A percentile compares a stretch with the other conserved stretches of the same genome.
Evolutionary conservation across 2,797 vertebrate genomes (phyloP).

Genomic region (Thaleichthys pacificus): DNA sequence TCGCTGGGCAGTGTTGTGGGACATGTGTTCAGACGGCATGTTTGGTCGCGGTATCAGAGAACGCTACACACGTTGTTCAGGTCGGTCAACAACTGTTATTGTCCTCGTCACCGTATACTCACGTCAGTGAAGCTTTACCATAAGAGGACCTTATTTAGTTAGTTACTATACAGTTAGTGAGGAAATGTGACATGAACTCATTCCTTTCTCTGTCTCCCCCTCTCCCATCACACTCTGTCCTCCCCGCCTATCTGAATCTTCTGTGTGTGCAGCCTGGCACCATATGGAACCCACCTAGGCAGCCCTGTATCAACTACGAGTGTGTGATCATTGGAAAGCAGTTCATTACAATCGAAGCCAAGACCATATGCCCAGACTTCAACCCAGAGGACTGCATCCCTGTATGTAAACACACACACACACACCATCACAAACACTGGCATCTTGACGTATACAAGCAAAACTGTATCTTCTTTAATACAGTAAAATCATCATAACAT

Average conservation of each 20-base stretch:
- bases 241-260: not conserved
- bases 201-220: too few species aligned
- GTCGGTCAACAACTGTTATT: constrained; percentile 36
- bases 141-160: too few species aligned
- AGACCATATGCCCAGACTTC: constrained; percentile 68
- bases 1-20: constrained; percentile 76
- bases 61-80: constrained; percentile 47
- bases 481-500: not conserved
- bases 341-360: constrained; percentile 63
- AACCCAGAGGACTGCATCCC: constrained; percentile 71
- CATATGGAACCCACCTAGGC: constrained; percentile 59
- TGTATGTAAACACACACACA: constrained; percentile 57
- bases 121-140: too few species aligned
- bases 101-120: too few species aligned
- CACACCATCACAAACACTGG: constrained; percentile 7
- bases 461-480: not conserved
- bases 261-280: constrained; percentile 69
- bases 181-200: not conserved
- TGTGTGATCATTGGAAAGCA: constrained; percentile 65
- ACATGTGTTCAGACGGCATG: constrained; percentile 76
- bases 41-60: constrained; percentile 29
- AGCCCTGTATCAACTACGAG: constrained; percentile 71
- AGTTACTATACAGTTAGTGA: not conserved
- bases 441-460: not conserved
- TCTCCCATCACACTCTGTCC: too few species aligned